Evolutionary conservation across 2,888 invertebrate genomes (phyloP), one percentile per base, ranked within the genome.

Genomic region (Andrena bicolor): DNA sequence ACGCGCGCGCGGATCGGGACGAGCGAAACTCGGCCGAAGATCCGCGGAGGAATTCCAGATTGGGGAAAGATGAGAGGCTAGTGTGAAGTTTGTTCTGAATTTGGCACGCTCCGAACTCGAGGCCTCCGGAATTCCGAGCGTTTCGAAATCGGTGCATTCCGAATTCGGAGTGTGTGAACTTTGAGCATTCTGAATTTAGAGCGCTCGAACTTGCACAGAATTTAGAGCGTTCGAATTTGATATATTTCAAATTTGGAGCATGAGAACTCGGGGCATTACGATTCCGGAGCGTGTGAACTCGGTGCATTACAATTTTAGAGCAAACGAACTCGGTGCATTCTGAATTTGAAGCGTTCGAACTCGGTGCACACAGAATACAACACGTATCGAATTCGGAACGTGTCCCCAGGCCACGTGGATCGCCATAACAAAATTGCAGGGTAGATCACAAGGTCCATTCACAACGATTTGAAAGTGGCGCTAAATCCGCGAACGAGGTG

Each of bases 401-500:
- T 10, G 2, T 26, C 23, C 4, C 10, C 2, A 26, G 26, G 10
- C 26, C 13, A 5, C 23, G 10, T 10, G 56, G 13, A 0, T 20
- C 23, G 20, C 56, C 56, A 20, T 56, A 8, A 56, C 23, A 56
- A 56, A 56, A 26, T 56, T 56, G 56, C 56, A 56, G 10, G 10
- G 56, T 23, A 26, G 8, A 56, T 10, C n/a, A n/a, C n/a, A n/a
- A n/a, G 3, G 4, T 23, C 8, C 23, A 26, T 56, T 23, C 26
- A 1, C 10, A 10, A 56, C 23, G 10, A 20, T 28, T 48, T 16
- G 2, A 48, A 82, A 70, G 66, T 53, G 23, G 30, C 10, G 26
- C 41, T 56, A 51, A 74, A 70, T 76, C 73, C 77, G 41, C 75
- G 61, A 30, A 60, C 49, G 49, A n/a, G 41, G 28, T 20, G 69